Base-by-base conservation (phyloP, 2,888 invertebrate species). In the Disparrhopalites patrizii region DNA sequence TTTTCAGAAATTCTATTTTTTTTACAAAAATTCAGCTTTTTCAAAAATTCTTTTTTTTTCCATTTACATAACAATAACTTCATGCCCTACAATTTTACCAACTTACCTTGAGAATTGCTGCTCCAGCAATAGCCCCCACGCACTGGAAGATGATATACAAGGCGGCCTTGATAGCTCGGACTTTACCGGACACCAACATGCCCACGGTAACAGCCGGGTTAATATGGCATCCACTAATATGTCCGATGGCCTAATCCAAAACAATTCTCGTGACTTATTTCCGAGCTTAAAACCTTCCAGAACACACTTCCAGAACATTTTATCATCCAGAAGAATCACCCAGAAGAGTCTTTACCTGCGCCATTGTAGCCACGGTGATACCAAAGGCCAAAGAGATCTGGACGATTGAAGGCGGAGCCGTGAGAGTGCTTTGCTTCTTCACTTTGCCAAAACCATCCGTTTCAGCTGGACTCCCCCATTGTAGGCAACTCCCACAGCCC, bases 201-300 rank as follows among this genome's bases (percentile, higher is more conserved):
- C 90, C 92, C n/a, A 84, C 80, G 3, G 94, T 94, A 40, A 96
- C 93, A 0, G 95, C 95, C 1, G 96, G 95, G 83, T 96, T 96
- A 25, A 72, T 74, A 62, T 73, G 73, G 54, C 70, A 70, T 54
- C 69, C 69, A 18, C 58, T 57, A 33, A 74, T 66, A 43, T 75
- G 73, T 36, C 75, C 75, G 43, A 75, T 70, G 15, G 70, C 71
- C 70, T 74, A 30, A n/a, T 67, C 36, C 28, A 28, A 65, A 61
- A 3, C n/a, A n/a, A n/a, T n/a, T n/a, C n/a, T n/a, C n/a, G n/a
- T n/a, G n/a, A n/a, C n/a, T n/a, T n/a, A n/a, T n/a, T n/a, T n/a
- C n/a, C n/a, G n/a, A n/a, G n/a, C n/a, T n/a, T n/a, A n/a, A n/a
- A n/a, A n/a, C n/a, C n/a, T n/a, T n/a, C n/a, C n/a, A n/a, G n/a